Evolutionary conservation across 1,140 invertebrate genomes (phyloP), one percentile per base, ranked within the genome.

Genomic region (Bombus consobrinus): DNA sequence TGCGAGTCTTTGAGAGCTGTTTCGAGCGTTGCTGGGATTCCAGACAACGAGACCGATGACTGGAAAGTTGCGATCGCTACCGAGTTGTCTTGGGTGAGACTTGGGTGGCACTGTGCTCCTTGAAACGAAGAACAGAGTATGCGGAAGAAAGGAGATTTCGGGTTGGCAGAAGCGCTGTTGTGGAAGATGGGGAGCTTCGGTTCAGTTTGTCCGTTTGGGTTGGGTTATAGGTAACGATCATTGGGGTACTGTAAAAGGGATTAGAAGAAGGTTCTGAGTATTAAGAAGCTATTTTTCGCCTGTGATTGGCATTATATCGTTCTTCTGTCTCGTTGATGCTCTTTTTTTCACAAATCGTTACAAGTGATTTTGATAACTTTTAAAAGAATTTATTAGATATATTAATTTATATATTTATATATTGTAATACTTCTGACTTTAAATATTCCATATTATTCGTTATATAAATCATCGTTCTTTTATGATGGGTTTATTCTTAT

Each of bases 1-100:
- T 83, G 39, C 43, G 15, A 75, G 57, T 74, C 72, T 43, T 85
- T 57, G 64, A 64, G 74, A 84, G 78, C 73, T 80, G 88, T 83
- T 85, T 88, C 81, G 43, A 84, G 53, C 53, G 13, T 25, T 39
- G 3, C 18, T 28, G 69, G 75, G 80, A 80, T 85, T 59, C 32
- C 41, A 10, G 25, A 13, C 66, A 57, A 32, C n/a, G 62, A 41
- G 15, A 43, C 68, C 79, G 72, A 74, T 74, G 59, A 81, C 84
- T 85, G 28, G 71, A 47, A 37, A 81, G 34, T 74, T 75, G 64
- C 39, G n/a, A 71, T 69, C n/a, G 47, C 39, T 32, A 22, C 73
- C 12, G 10, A 13, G 59, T 39, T 18, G 34, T 25, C 34, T 25
- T 22, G 39, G 13, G 10, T 32, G 43, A 22, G 34, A 22, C 34